phyloP scores from a whole-genome alignment of 2,113 vertebrate species.

The Tauraco erythrolophus region DNA sequence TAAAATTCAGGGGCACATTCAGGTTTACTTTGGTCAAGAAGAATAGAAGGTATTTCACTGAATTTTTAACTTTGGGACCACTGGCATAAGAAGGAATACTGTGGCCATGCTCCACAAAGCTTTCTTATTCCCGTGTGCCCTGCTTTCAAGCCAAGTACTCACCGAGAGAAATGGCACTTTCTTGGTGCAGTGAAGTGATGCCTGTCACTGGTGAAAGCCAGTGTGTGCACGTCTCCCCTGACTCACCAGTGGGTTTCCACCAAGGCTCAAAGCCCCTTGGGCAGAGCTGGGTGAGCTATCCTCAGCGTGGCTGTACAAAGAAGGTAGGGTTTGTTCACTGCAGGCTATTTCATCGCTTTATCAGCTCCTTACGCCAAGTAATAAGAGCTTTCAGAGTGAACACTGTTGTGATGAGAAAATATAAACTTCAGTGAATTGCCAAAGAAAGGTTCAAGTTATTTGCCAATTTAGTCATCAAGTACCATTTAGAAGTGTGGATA shows the following conservation, averaged over 20 bases:
- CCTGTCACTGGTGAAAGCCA: background rate
- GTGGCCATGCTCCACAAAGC: background rate
- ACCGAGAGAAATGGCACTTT: background rate
- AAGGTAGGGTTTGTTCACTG: background rate
- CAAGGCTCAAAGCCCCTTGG: background rate
- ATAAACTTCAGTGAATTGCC: background rate
- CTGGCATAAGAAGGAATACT: background rate
- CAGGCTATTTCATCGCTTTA: background rate
- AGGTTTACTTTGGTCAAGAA: background rate
- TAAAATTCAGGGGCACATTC: rapidly evolving
- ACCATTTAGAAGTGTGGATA: background rate
- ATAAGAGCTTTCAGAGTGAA: background rate
- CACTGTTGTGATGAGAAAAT: background rate
- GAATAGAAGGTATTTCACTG: background rate
- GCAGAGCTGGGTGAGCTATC: background rate
- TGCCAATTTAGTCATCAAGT: background rate
- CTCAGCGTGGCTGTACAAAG: background rate
- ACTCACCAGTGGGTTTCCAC: background rate
- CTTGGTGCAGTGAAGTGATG: background rate
- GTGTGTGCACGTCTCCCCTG: background rate
- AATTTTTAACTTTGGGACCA: background rate
- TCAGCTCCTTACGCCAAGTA: background rate
- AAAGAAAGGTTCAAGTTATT: background rate
- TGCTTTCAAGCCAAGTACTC: background rate
- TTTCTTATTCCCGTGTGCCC: background rate